These are phyloP conservation scores for Dugesia japonica DNA, from an alignment of 2,888 invertebrate genomes.

Conservation along the genomic window DNA sequence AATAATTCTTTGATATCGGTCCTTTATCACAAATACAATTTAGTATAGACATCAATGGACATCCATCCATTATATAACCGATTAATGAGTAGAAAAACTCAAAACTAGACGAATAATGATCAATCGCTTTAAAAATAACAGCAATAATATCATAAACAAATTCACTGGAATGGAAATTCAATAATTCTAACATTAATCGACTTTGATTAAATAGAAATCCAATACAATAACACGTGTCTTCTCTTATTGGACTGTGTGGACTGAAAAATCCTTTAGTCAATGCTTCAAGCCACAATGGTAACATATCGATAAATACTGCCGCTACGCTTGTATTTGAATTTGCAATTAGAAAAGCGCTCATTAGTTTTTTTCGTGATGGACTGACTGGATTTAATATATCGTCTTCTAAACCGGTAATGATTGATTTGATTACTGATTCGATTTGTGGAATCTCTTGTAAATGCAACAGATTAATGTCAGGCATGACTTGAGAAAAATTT, in stretches of 20 bases:
- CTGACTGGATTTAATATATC: background rate
- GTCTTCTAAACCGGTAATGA: background rate
- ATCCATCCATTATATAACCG: background rate
- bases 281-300: background rate
- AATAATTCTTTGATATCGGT: background rate
- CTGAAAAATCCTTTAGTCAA: background rate
- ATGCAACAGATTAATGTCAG: background rate
- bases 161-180: background rate
- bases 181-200: background rate
- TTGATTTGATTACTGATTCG: background rate
- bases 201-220: constrained; percentile 7
- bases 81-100: constrained; percentile 2
- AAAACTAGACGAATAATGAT: background rate
- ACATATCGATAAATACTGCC: background rate
- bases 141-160: constrained; percentile 1
- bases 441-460: background rate
- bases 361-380: background rate
- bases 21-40: background rate
- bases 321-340: background rate
- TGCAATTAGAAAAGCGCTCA: background rate
- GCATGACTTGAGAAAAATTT: constrained; percentile 15
- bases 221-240: background rate
- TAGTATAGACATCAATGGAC: background rate
- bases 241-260: background rate
- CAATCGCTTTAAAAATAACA: background rate